Evolutionary conservation across 2,888 invertebrate species (phyloP).

Genomic region (Drosophila nr. fundita): DNA sequence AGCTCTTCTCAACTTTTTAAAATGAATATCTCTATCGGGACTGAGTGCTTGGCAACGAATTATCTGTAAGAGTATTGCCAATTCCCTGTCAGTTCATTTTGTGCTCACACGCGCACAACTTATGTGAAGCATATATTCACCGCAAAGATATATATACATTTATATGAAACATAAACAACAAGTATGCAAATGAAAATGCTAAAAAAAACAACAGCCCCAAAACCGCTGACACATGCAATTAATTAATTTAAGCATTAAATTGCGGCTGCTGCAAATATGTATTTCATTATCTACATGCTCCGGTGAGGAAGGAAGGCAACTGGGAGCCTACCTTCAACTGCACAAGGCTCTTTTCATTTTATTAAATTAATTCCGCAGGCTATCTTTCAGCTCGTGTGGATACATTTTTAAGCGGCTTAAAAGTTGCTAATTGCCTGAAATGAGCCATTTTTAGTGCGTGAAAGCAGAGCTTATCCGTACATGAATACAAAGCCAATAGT

Average conservation of each 20-base stretch:
- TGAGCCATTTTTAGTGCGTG: constrained; percentile 30
- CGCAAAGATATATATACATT: constrained; percentile 23
- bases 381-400: constrained; percentile 19
- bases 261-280: constrained; percentile 50
- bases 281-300: constrained; percentile 20
- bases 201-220: constrained; percentile 47
- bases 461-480: not conserved
- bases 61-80: constrained; percentile 20
- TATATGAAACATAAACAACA: constrained; percentile 32
- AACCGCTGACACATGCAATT: constrained; percentile 78
- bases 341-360: constrained; percentile 6
- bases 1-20: too few species aligned
- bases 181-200: constrained; percentile 54
- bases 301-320: not conserved
- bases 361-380: constrained; percentile 31
- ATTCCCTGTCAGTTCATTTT: constrained; percentile 1
- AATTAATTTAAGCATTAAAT: constrained; percentile 72
- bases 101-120: constrained; percentile 23
- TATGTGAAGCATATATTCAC: constrained; percentile 49
- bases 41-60: not conserved
- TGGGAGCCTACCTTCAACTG: constrained; percentile 3
- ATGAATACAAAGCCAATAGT: constrained; percentile 6
- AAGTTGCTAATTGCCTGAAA: constrained; percentile 61
- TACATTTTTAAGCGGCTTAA: constrained; percentile 61
- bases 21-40: not conserved